Base-by-base conservation (phyloP, 2,113 vertebrate genomes). In the Xyrauchen texanus region DNA sequence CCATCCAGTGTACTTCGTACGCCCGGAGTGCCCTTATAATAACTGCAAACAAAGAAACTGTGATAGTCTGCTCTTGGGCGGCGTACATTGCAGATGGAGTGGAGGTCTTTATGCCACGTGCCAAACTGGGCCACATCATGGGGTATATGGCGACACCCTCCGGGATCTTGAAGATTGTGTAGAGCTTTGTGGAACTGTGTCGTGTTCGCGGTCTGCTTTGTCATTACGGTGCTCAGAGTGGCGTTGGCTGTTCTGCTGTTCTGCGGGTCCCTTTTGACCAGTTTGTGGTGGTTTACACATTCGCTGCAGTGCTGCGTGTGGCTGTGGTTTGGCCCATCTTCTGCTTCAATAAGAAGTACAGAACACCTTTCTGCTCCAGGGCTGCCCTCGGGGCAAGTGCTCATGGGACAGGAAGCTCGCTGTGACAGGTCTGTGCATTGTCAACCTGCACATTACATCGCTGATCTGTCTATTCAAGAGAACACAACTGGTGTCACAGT, bases 401-500 rank as follows among this genome's bases (percentile, higher is more conserved):
- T 88, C 94, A 0, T 99, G 96, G 97, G 97, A 99, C 89, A 95
- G 94, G 80, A 96, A 97, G 84, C 84, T 99, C 47, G 94, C 95
- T 53, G 91, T 99, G 3, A 90, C 95, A 0, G 92, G 94, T 65
- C 96, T 97, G 88, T 96, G 96, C 69, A 96, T 95, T 0, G 74
- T 95, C 79, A 99, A 99, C 90, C 88, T 61, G 85, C 90, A 42
- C 92, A 98, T 11, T 98, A 98, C 0, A 10, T 92, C 0, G 75
- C 86, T 0, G 97, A 99, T 87, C 91, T 98, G 86, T 92, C 0
- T 98, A 95, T 88, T 95, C 96, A 0, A 97, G 88, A 92, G 90
- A 85, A 91, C 92, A 68, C 91, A 91, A 63, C 94, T 95, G 0
- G 82, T 92, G 63, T 81, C 93, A 3, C 84, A 88, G 45, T 85